Evolutionary conservation across 1,140 invertebrate species (phyloP).

Genomic region (Meloidogyne chitwoodi): DNA sequence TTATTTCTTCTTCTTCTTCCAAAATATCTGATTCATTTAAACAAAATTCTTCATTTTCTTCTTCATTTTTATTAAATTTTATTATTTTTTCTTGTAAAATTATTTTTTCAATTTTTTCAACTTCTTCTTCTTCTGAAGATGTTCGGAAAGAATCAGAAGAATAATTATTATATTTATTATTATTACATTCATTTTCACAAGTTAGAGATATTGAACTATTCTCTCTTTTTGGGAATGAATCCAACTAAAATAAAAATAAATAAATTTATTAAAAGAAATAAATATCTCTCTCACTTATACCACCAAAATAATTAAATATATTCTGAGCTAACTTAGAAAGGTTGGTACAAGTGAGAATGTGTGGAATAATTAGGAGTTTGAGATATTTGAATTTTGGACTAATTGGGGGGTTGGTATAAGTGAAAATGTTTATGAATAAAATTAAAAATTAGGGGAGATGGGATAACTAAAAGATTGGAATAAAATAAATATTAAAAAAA

Average conservation of each 20-base stretch:
- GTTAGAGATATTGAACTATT: neutral
- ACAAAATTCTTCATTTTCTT: neutral
- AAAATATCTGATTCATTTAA: neutral
- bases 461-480: conserved; percentile 60
- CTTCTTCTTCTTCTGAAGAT: neutral
- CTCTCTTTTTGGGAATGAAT: neutral
- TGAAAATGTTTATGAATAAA: too few species aligned
- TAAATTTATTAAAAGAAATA: neutral
- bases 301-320: too few species aligned
- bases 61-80: too few species aligned
- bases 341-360: too few species aligned
- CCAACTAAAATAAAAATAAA: neutral
- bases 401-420: too few species aligned
- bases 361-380: neutral
- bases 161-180: too few species aligned
- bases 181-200: neutral
- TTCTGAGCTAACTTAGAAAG: too few species aligned
- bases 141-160: neutral
- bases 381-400: too few species aligned
- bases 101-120: neutral
- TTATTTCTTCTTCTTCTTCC: neutral
- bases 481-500: neutral
- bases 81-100: too few species aligned
- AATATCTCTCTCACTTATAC: too few species aligned
- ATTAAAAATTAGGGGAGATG: conserved; percentile 23